Conservation (phyloP, 2,888 invertebrate species). For the Hartigia nigra region DNA sequence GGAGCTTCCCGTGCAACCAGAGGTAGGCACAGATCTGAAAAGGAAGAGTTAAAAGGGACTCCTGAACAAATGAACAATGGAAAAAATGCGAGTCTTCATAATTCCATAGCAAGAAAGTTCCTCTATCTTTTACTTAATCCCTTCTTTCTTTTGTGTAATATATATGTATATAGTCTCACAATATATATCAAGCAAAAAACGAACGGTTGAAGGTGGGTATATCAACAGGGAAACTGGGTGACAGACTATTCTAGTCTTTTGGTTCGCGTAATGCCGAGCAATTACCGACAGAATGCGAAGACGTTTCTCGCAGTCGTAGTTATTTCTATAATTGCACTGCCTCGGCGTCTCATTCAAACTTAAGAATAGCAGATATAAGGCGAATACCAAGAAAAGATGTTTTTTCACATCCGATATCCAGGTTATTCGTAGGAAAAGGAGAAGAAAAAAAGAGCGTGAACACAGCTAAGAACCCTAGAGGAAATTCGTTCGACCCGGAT, state of each 20-base stretch:
- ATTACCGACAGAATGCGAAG: conserved; percentile 45
- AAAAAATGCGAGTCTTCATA: conserved; percentile 33
- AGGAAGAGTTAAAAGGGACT: not conserved
- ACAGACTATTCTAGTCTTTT: conserved; percentile 16
- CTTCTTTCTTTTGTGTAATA: not conserved
- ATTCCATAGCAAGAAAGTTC: conserved; percentile 18
- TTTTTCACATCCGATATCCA: not conserved
- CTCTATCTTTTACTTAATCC: conserved; percentile 24
- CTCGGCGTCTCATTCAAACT: conserved; percentile 18
- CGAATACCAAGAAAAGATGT: not conserved
- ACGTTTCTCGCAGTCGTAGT: conserved; percentile 37
- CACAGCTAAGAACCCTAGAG: not conserved
- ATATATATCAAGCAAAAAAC: not conserved
- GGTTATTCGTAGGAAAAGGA: not conserved
- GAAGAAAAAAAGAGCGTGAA: not conserved
- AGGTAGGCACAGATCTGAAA: not conserved
- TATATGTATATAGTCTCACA: conserved; percentile 1
- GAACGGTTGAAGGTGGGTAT: not conserved
- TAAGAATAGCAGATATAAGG: not conserved
- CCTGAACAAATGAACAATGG: not conserved
- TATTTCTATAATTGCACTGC: conserved; percentile 42
- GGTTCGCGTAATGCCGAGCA: conserved; percentile 35
- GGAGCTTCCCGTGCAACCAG: not conserved
- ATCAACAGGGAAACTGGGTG: not conserved
- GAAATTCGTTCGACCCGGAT: not conserved